phyloP scores from a whole-genome alignment of 2,113 vertebrate genomes.

The Excalfactoria chinensis region DNA sequence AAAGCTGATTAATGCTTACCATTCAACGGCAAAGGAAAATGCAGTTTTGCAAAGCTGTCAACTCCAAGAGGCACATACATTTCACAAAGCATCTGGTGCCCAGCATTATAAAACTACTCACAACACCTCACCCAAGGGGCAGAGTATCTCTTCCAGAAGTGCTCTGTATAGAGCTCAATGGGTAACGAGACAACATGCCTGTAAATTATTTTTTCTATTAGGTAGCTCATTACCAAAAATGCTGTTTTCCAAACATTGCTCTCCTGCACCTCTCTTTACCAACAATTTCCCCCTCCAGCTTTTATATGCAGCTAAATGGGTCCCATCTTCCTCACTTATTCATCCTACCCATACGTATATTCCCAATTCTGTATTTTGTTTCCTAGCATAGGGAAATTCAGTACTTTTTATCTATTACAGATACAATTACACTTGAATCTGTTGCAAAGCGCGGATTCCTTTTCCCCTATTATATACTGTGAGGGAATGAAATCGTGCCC shows the following conservation, averaged over 20 bases:
- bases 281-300: neutral
- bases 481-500: neutral
- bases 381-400: neutral
- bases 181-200: neutral
- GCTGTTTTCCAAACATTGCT: neutral
- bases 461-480: neutral
- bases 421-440: neutral
- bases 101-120: neutral
- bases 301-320: neutral
- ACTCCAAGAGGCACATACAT: neutral
- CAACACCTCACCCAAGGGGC: neutral
- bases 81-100: neutral
- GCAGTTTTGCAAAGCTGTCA: neutral
- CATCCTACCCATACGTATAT: neutral
- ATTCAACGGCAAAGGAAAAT: neutral
- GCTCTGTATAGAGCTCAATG: neutral
- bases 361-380: neutral
- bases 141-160: neutral
- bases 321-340: neutral
- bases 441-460: neutral
- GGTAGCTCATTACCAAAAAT: neutral
- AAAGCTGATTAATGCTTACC: constrained; percentile 31
- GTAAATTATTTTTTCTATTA: neutral
- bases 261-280: neutral
- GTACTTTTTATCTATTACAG: neutral